Conservation (phyloP, 2,888 invertebrate species). For the Drymonia ruficornis region DNA sequence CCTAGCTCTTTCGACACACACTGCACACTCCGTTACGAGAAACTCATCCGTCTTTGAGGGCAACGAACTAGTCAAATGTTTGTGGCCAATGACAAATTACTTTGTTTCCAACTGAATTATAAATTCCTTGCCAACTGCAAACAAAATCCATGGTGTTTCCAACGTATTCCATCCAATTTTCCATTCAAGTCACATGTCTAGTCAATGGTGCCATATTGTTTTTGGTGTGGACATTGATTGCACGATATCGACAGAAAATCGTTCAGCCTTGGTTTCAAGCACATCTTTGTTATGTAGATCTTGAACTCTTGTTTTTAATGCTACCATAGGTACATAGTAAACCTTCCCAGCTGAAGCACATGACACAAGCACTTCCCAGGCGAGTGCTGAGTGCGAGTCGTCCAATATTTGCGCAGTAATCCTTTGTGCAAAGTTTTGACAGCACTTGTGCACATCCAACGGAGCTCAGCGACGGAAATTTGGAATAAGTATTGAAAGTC, state of each 20-base stretch:
- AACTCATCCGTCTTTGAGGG: neutral
- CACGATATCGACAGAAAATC: too few species aligned
- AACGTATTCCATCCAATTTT: too few species aligned
- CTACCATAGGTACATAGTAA: neutral
- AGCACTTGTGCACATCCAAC: neutral
- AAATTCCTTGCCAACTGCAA: too few species aligned
- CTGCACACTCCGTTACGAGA: neutral
- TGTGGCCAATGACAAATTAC: too few species aligned
- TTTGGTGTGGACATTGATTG: too few species aligned
- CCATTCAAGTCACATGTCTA: too few species aligned
- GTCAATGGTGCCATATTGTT: too few species aligned
- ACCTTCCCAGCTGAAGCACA: neutral
- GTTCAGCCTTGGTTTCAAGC: too few species aligned
- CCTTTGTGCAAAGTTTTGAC: conserved; percentile 6
- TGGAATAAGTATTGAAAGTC: neutral
- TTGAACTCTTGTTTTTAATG: neutral
- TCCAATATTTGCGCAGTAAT: conserved; percentile 3
- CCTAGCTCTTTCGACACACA: neutral
- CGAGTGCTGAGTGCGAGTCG: neutral
- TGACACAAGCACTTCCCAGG: conserved; percentile 1
- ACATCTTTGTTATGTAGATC: too few species aligned
- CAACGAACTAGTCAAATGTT: neutral
- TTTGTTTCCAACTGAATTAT: too few species aligned
- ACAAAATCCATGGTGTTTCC: too few species aligned
- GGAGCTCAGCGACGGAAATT: neutral